Conservation (phyloP, 1,140 invertebrate species). For the Babylonia areolata region DNA sequence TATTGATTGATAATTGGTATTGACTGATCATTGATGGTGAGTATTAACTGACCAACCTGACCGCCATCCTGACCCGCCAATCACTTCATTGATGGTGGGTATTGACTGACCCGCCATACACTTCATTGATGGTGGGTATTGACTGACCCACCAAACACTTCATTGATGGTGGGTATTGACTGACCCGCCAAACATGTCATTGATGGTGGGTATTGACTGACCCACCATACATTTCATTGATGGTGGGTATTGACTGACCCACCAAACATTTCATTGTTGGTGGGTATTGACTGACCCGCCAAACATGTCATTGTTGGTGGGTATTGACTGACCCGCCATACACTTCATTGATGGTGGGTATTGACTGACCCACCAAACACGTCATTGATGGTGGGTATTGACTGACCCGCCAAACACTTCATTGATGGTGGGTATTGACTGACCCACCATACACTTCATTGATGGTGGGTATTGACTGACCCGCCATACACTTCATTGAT, state of each 20-base stretch:
- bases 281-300: constrained; percentile 37
- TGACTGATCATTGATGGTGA: constrained; percentile 47
- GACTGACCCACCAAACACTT: constrained; percentile 8
- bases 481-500: constrained; percentile 38
- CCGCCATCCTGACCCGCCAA: too few species aligned
- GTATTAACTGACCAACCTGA: background rate
- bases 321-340: background rate
- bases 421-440: constrained; percentile 46
- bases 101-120: background rate
- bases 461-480: constrained; percentile 42
- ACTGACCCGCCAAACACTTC: constrained; percentile 32
- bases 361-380: background rate
- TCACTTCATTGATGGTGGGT: constrained; percentile 50
- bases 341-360: constrained; percentile 50
- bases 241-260: constrained; percentile 44
- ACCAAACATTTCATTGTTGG: constrained; percentile 49
- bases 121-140: constrained; percentile 48
- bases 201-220: constrained; percentile 42
- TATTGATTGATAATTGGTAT: constrained; percentile 49
- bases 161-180: constrained; percentile 47
- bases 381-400: constrained; percentile 48
- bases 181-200: too few species aligned
- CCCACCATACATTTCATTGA: constrained; percentile 36
- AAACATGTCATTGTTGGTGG: constrained; percentile 54
- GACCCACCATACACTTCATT: constrained; percentile 36